Base-by-base conservation (phyloP, 2,113 vertebrate species). In the Euleptes europaea region DNA sequence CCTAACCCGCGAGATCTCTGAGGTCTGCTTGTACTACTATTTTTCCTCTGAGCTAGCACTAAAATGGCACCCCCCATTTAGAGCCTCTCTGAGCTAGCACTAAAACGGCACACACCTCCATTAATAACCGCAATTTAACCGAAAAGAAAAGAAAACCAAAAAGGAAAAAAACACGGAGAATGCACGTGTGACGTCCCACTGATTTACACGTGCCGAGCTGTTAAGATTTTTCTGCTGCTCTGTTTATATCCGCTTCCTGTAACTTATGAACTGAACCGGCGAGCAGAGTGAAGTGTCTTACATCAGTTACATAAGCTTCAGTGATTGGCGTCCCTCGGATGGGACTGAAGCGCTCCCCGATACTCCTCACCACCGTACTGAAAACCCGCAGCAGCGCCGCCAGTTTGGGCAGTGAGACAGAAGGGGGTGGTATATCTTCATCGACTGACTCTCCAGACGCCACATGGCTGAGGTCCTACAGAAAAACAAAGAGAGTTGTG, bases 291-390 rank as follows among this genome's bases (percentile, higher is more conserved):
- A 14, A n/a, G 60, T 63, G 60, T 86, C 97, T 98, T 97, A 99
- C 98, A 94, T 99, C 98, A 26, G 97, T 98, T 47, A 99, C 98
- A 14, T 99, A 99, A 44, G 95, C 96, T 92, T 99, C 98, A 0
- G 98, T 99, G 72, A 99, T 99, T 1, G 98, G 99, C 28, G 97
- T 97, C 23, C 98, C 99, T 86, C 98, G 94, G 85, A 98, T 95
- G 3, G 99, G 98, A 93, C 97, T 99, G 94, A 99, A 99, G 14
- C 98, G 95, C 65, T 99, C 98, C 79, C 99, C 98, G 1, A 99
- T 99, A 95, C 99, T 99, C 94, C 98, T 98, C 85, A 99, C 98
- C 88, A 99, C 98, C 0, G 98, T 99, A 79, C 98, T 99, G 95
- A 99, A 99, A 26, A 99, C 99, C 1, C 98, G 96, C 38, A 99